These are phyloP conservation scores for Bufotes viridis DNA, from an alignment of 2,797 vertebrate genomes.

Conservation along the genomic window DNA sequence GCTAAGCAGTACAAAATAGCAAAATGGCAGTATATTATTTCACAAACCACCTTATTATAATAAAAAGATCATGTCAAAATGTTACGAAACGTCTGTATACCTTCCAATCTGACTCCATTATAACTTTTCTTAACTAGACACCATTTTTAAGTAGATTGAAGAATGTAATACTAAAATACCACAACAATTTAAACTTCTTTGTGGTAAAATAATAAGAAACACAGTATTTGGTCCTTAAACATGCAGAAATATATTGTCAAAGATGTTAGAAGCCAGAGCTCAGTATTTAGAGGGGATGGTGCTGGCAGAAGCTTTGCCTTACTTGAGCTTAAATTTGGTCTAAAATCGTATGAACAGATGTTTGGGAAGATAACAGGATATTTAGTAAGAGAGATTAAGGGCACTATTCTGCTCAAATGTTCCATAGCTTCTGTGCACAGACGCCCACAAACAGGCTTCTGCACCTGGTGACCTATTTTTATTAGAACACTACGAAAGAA, in stretches of 20 bases:
- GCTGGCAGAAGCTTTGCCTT: conserved; percentile 60
- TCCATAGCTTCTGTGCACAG: conserved; percentile 59
- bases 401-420: conserved; percentile 62
- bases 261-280: conserved; percentile 38
- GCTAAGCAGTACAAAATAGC: too few relatives aligned
- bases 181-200: conserved; percentile 3
- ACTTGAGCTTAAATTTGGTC: conserved; percentile 62
- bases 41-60: too few relatives aligned
- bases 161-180: background rate
- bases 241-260: background rate
- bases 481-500: conserved; percentile 35
- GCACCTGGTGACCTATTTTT: conserved; percentile 63
- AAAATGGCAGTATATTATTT: too few relatives aligned
- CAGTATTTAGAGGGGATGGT: conserved; percentile 53
- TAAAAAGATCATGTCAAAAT: background rate
- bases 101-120: background rate
- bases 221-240: background rate
- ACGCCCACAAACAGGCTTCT: conserved; percentile 60
- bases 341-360: conserved; percentile 63
- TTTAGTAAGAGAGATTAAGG: conserved; percentile 63
- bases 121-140: background rate
- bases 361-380: conserved; percentile 63
- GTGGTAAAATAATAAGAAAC: conserved; percentile 13
- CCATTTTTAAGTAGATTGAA: background rate
- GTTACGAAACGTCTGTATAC: background rate